Conservation (phyloP, 2,797 vertebrate genomes). For the Melanogrammus aeglefinus region DNA sequence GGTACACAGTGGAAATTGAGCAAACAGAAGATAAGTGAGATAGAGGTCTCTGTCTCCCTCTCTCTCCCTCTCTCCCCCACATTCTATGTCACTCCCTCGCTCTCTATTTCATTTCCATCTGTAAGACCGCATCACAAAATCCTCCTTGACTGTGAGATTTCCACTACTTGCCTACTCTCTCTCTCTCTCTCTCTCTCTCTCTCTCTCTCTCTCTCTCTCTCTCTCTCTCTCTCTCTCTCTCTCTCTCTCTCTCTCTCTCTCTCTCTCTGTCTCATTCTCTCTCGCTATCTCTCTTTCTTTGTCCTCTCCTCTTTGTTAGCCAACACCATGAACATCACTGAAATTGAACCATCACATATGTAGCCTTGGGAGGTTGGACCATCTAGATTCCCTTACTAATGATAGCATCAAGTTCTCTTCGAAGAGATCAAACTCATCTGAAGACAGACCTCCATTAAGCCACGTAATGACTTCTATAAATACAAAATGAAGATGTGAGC, state of each 20-base stretch:
- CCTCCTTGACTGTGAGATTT: background rate
- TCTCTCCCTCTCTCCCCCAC: slow-evolving; percentile 55
- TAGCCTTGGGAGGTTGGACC: slow-evolving; percentile 17
- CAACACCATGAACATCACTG: slow-evolving; percentile 32
- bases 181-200: background rate
- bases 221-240: background rate
- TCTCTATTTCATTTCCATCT: background rate
- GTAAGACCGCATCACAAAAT: background rate
- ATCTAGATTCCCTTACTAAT: slow-evolving; percentile 25
- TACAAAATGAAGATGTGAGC: slow-evolving; percentile 43
- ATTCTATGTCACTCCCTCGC: no score
- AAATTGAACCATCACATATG: slow-evolving; percentile 41
- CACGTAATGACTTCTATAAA: slow-evolving; percentile 37
- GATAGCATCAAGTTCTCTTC: slow-evolving; percentile 29
- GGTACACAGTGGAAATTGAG: slow-evolving; percentile 74
- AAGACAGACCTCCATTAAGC: slow-evolving; percentile 33
- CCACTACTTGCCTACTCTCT: background rate
- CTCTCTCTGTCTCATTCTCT: background rate
- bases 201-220: background rate
- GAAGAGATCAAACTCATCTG: slow-evolving; percentile 45
- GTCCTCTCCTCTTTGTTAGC: slow-evolving; percentile 20
- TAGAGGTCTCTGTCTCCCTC: slow-evolving; percentile 67
- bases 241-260: background rate
- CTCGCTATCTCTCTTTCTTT: background rate
- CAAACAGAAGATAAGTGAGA: slow-evolving; percentile 78